Evolutionary conservation across 2,797 vertebrate genomes (phyloP).

Genomic region (Furcifer pardalis): DNA sequence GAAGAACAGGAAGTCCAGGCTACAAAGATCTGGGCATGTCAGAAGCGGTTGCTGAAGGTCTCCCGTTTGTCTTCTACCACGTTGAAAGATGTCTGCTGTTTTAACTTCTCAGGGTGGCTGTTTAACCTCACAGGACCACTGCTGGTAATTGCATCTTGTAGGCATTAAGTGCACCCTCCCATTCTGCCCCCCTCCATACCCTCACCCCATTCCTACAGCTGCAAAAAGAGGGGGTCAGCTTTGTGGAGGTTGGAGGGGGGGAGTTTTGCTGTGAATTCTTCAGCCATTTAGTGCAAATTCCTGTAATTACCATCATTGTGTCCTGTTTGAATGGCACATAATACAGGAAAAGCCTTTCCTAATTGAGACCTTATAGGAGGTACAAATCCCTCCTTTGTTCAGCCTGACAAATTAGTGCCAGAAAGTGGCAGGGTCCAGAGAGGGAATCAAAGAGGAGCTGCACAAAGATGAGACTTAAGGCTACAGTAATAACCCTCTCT

Average conservation of each 20-base stretch:
- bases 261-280: constrained; percentile 84
- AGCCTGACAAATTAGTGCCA: constrained; percentile 88
- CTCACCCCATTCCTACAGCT: constrained; percentile 26
- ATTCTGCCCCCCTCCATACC: constrained; percentile 38
- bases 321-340: constrained; percentile 81
- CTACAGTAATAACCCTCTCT: constrained; percentile 88
- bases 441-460: constrained; percentile 84
- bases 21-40: background rate
- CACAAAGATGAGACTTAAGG: constrained; percentile 87
- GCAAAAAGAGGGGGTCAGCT: constrained; percentile 68
- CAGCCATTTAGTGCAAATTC: constrained; percentile 86
- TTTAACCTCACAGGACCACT: constrained; percentile 72
- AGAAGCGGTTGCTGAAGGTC: background rate
- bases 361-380: constrained; percentile 86
- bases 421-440: constrained; percentile 86
- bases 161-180: constrained; percentile 58
- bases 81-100: constrained; percentile 38
- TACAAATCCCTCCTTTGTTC: constrained; percentile 87
- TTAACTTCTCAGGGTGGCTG: constrained; percentile 60
- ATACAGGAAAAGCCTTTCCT: constrained; percentile 84
- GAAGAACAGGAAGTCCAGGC: background rate
- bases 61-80: constrained; percentile 17
- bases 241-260: constrained; percentile 57
- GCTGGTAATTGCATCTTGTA: constrained; percentile 68
- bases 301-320: constrained; percentile 86